Evolutionary conservation across 2,797 vertebrate species (phyloP).

Genomic region (Coccyzus lansbergi): DNA sequence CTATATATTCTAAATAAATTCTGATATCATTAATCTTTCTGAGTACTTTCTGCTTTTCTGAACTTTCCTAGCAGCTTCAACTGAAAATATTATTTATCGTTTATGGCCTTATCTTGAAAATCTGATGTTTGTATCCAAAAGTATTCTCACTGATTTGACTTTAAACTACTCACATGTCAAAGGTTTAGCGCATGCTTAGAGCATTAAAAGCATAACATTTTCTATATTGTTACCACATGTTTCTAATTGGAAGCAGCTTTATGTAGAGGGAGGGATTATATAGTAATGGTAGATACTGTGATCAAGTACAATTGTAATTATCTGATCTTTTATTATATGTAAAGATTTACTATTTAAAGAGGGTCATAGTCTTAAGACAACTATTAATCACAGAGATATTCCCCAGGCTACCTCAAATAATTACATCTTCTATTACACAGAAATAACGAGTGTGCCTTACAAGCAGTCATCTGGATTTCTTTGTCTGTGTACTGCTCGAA

Average conservation of each 20-base stretch:
- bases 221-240: not conserved
- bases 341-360: not conserved
- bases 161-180: not conserved
- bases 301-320: not conserved
- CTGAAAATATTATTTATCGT: not conserved
- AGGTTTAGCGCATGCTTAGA: not conserved
- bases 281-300: not conserved
- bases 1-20: not conserved
- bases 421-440: not conserved
- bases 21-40: conserved; percentile 6
- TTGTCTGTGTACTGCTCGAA: not conserved
- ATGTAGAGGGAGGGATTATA: not conserved
- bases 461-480: not conserved
- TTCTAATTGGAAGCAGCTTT: not conserved
- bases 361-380: not conserved
- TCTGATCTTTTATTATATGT: not conserved
- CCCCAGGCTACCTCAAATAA: not conserved
- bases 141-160: not conserved
- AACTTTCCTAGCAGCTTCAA: not conserved
- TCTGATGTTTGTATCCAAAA: not conserved
- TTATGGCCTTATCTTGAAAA: not conserved
- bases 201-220: not conserved
- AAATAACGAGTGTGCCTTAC: not conserved
- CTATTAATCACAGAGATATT: not conserved
- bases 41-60: conserved; percentile 11